Evolutionary conservation across 2,888 invertebrate genomes (phyloP), one percentile per base, ranked within the genome.

Genomic region (Agrilus mali): DNA sequence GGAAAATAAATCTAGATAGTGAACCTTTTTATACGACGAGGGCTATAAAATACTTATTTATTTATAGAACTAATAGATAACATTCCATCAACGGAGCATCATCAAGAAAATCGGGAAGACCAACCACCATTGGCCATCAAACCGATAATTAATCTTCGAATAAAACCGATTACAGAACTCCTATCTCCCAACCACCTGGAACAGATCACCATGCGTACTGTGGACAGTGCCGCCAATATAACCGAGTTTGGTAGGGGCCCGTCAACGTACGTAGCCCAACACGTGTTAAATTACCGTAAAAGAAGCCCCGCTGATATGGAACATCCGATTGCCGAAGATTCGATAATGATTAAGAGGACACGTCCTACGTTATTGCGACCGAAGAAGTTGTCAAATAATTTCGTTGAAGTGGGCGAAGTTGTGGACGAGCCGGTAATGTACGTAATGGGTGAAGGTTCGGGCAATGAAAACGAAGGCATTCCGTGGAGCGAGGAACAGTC

Each of bases 351-450:
- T 10, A 27, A 27, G 4, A 27, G 27, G 27, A 27, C 46, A 44
- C 42, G 55, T 40, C 55, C 55, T 5, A 55, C 55, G 5, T 44
- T 55, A 17, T 40, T 57, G n/a, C 51, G 53, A 15, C 52, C 54
- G 14, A 53, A 53, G 40, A 53, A 51, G 42, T 38, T 49, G 27
- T 32, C 45, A 2, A 42, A 43, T 16, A 51, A 50, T 2, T 54
- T 51, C 5, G 52, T 53, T 14, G 54, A 50, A 12, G 52, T 53
- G 1, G 53, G 53, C 1, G 42, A 42, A n/a, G 41, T 41, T 16
- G 80, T 86, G 54, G 81, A 82, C 63, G 86, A 86, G 58, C 82
- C 84, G 15, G 66, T 80, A 4, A 73, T 86, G 71, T 62, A 78
- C 54, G 72, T 86, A 1, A 74, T 74, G 38, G 86, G 54, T n/a